phyloP scores from a whole-genome alignment of 1,140 invertebrate species.

The Varroa destructor region DNA sequence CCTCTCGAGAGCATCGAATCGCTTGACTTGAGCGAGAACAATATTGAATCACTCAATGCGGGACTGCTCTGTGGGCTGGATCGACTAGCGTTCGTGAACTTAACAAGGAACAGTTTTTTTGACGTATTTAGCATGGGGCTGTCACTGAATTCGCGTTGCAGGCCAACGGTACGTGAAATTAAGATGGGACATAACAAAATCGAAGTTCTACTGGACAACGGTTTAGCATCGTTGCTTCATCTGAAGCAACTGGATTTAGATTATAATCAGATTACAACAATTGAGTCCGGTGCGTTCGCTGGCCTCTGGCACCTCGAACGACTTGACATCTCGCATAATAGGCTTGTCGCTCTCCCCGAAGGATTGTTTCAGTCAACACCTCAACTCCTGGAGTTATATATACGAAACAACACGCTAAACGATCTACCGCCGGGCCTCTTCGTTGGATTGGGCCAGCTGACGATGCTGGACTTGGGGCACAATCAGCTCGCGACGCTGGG shows the following conservation, averaged over 20 bases:
- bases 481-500: conserved; percentile 69
- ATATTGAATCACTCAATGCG: conserved; percentile 31
- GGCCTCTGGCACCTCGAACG: too few species aligned
- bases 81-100: conserved; percentile 64
- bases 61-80: conserved; percentile 53
- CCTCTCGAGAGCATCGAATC: conserved; percentile 58
- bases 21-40: conserved; percentile 34
- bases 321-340: too few species aligned
- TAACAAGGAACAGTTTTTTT: conserved; percentile 62
- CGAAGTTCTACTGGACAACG: conserved; percentile 49
- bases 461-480: conserved; percentile 67
- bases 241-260: too few species aligned
- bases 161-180: conserved; percentile 40
- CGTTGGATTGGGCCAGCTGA: conserved; percentile 60
- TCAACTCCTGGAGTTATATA: conserved; percentile 61
- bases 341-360: too few species aligned
- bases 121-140: conserved; percentile 59
- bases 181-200: conserved; percentile 61
- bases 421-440: conserved; percentile 62
- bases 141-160: conserved; percentile 37
- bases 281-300: too few species aligned
- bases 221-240: background rate
- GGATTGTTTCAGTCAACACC: conserved; percentile 40
- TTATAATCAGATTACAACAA: too few species aligned
- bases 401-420: conserved; percentile 69